Evolutionary conservation across 2,888 invertebrate genomes (phyloP).

Genomic region (Aethes cnicana): DNA sequence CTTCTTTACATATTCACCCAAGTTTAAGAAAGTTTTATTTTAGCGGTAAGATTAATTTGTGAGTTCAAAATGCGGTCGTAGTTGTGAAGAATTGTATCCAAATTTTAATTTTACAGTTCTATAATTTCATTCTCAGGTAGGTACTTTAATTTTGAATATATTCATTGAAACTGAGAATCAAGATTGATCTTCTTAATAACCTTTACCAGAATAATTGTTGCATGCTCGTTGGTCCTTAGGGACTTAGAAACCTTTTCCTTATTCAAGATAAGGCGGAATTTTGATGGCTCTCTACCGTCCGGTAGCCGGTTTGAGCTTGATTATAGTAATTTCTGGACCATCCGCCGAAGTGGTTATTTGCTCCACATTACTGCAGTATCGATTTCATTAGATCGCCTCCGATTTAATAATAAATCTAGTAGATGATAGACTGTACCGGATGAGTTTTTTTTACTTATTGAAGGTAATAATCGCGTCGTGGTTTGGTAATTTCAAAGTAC

Average conservation of each 20-base stretch:
- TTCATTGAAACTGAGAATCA: too few species aligned
- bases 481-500: constrained; percentile 20
- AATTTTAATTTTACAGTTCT: too few species aligned
- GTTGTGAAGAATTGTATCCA: too few species aligned
- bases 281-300: constrained; percentile 40
- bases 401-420: constrained; percentile 63
- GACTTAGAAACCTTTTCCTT: too few species aligned
- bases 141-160: neutral
- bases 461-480: constrained; percentile 20
- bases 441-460: constrained; percentile 44
- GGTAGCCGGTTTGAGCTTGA: constrained; percentile 55
- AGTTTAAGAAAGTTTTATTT: too few species aligned
- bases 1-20: too few species aligned
- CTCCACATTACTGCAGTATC: constrained; percentile 66
- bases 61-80: too few species aligned
- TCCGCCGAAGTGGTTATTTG: constrained; percentile 57
- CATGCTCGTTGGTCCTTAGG: too few species aligned
- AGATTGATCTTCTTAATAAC: too few species aligned
- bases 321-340: constrained; percentile 67
- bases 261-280: constrained; percentile 34
- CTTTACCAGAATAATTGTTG: too few species aligned
- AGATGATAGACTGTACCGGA: constrained; percentile 58
- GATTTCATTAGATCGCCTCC: constrained; percentile 71
- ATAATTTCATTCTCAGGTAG: too few species aligned
- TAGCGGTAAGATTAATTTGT: too few species aligned